A percentile compares a stretch with the other conserved stretches of the same genome.
Evolutionary conservation across 2,113 vertebrate genomes (phyloP).

Genomic region (Rhombomys opimus): DNA sequence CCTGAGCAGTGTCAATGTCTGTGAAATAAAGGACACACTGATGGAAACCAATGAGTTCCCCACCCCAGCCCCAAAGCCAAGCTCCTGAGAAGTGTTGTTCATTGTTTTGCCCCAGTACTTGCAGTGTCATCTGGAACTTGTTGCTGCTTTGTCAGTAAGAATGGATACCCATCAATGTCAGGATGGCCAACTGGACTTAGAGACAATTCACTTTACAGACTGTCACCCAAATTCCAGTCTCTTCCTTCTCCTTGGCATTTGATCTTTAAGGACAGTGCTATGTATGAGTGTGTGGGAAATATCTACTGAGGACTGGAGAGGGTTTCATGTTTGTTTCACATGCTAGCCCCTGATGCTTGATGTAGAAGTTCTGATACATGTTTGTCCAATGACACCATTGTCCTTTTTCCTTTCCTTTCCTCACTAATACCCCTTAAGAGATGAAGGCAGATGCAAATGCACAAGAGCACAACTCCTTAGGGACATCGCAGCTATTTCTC

Average conservation of each 20-base stretch:
- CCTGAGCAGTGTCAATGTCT: not conserved
- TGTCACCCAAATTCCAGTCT: not conserved
- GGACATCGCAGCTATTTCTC: not conserved
- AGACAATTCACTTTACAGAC: not conserved
- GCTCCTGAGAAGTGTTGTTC: not conserved
- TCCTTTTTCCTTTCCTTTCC: not conserved
- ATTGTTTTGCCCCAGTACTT: not conserved
- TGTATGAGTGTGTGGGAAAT: fast-evolving
- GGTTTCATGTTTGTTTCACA: not conserved
- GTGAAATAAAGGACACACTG: not conserved
- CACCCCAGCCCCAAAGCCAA: not conserved
- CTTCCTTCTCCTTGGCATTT: not conserved
- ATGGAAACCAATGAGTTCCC: not conserved
- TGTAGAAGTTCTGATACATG: not conserved
- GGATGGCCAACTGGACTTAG: fast-evolving
- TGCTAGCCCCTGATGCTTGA: not conserved
- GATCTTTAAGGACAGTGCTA: not conserved
- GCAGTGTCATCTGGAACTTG: not conserved
- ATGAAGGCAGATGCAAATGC: not conserved
- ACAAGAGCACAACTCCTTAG: not conserved
- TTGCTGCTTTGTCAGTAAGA: not conserved
- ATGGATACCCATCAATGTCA: not conserved
- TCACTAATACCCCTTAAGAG: not conserved
- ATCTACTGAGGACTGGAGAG: not conserved
- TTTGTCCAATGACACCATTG: not conserved